Evolutionary conservation across 2,888 invertebrate genomes (phyloP).

Genomic region (Amphipyra tragopoginis): DNA sequence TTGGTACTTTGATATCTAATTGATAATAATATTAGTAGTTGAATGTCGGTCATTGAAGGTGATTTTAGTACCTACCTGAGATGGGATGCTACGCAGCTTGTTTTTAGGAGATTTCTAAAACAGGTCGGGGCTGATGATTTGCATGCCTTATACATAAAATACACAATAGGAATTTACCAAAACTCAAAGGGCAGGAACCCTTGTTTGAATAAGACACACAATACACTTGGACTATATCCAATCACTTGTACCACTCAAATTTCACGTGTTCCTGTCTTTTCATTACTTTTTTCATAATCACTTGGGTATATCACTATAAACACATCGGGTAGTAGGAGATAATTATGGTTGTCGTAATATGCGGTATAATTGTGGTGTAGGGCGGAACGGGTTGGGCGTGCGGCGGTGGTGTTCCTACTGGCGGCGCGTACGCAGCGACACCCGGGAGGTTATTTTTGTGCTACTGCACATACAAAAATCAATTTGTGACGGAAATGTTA

Average conservation of each 20-base stretch:
- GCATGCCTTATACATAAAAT: conserved; percentile 16
- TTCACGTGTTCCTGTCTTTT: conserved; percentile 58
- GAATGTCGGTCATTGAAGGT: conserved; percentile 24
- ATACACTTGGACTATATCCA: conserved; percentile 79
- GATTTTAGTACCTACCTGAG: conserved; percentile 14
- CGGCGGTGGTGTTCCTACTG: conserved; percentile 72
- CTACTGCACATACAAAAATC: conserved; percentile 87
- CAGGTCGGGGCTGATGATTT: conserved; percentile 16
- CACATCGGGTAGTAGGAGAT: conserved; percentile 49
- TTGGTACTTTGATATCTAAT: conserved; percentile 14
- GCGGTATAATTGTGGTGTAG: conserved; percentile 65
- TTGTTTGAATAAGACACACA: conserved; percentile 72
- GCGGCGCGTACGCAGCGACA: conserved; percentile 78
- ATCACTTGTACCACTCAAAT: conserved; percentile 72
- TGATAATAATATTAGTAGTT: neutral
- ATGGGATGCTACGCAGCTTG: neutral
- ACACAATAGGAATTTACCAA: conserved; percentile 69
- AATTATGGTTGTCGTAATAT: conserved; percentile 64
- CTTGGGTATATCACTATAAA: conserved; percentile 52
- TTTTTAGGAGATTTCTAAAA: conserved; percentile 2
- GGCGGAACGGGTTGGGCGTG: conserved; percentile 75
- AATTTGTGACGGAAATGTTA: conserved; percentile 87
- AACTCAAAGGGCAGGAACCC: conserved; percentile 69
- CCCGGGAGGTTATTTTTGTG: conserved; percentile 89
- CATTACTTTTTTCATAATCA: conserved; percentile 54